Conservation (phyloP, 2,888 invertebrate species). For the Ennomos fuscantarius region DNA sequence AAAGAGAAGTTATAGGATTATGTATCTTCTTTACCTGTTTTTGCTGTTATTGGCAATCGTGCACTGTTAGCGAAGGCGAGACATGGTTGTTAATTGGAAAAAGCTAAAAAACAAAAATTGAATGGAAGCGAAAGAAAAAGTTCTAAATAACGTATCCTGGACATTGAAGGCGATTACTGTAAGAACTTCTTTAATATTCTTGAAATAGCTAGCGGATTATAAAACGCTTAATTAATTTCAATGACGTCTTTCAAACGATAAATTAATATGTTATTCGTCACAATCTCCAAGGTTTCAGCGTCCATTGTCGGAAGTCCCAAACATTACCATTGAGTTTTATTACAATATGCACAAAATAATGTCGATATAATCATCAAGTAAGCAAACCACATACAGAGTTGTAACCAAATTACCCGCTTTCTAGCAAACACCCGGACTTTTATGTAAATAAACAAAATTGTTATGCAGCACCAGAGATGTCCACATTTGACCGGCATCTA, state of each 20-base stretch:
- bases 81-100: too few relatives aligned
- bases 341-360: conserved; percentile 65
- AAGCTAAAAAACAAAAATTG: too few relatives aligned
- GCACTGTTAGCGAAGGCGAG: too few relatives aligned
- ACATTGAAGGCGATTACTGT: too few relatives aligned
- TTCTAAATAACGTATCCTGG: not conserved
- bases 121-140: not conserved
- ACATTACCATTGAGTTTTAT: conserved; percentile 73
- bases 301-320: conserved; percentile 69
- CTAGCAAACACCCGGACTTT: conserved; percentile 83
- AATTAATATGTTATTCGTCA: conserved; percentile 47
- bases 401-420: conserved; percentile 85
- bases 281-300: conserved; percentile 42
- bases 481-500: conserved; percentile 84
- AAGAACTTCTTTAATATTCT: not conserved
- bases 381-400: conserved; percentile 70
- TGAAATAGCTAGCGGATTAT: conserved; percentile 11
- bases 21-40: not conserved
- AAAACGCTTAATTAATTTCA: conserved; percentile 25
- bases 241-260: conserved; percentile 19
- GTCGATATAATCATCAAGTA: conserved; percentile 71
- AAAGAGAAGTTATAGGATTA: conserved; percentile 1
- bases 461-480: conserved; percentile 76
- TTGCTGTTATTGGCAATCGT: too few relatives aligned
- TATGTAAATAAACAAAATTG: conserved; percentile 81